These are phyloP conservation scores for Lepus americanus DNA, from an alignment of 2,113 vertebrate species.

Conservation along the genomic window DNA sequence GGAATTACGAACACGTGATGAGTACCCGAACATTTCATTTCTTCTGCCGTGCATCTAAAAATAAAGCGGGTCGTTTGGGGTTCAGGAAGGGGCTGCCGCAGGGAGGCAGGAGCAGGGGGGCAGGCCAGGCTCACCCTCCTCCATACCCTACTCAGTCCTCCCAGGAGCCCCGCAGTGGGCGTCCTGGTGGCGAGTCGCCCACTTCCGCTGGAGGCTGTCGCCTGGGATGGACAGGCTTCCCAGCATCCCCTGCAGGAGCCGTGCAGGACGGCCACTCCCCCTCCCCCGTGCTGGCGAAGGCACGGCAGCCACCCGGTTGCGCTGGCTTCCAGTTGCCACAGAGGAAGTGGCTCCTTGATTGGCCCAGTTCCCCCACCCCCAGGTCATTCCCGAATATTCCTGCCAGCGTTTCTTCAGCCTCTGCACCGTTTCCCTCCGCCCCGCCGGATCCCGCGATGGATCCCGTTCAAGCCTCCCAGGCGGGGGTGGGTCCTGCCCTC, in stretches of 20 bases:
- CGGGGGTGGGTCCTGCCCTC: neutral
- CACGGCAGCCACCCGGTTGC: neutral
- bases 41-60: neutral
- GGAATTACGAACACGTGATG: too few relatives aligned
- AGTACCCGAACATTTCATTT: neutral
- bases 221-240: too few relatives aligned
- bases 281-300: neutral
- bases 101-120: neutral
- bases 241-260: too few relatives aligned
- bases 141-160: fast-evolving
- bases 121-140: neutral
- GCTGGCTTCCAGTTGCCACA: neutral
- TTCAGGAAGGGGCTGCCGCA: neutral
- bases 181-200: fast-evolving
- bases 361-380: neutral
- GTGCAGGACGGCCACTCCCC: too few relatives aligned
- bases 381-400: neutral
- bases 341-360: neutral
- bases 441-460: fast-evolving
- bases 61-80: neutral
- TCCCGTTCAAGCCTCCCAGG: neutral
- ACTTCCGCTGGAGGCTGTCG: fast-evolving
- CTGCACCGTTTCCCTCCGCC: fast-evolving
- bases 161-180: neutral
- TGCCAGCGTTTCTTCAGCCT: neutral